phyloP scores from a whole-genome alignment of 2,113 vertebrate genomes.

The Candoia aspera region DNA sequence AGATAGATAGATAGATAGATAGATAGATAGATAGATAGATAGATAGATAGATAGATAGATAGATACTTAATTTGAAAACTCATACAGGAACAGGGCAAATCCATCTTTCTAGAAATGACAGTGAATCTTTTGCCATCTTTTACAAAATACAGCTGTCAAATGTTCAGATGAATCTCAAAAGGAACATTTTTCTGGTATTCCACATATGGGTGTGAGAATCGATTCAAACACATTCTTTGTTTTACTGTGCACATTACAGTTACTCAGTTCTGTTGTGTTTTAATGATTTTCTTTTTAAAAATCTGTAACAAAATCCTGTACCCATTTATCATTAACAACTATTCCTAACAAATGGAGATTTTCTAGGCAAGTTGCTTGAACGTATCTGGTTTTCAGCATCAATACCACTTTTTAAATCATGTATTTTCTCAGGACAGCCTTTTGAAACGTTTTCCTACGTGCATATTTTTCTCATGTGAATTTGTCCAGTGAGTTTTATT shows the following conservation, averaged over 20 bases:
- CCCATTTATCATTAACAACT: background rate
- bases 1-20: background rate
- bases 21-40: too few species aligned
- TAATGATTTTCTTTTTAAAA: background rate
- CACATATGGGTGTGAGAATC: background rate
- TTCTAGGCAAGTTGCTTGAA: background rate
- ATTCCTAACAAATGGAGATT: background rate
- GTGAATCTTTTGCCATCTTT: background rate
- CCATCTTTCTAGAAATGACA: background rate
- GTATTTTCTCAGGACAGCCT: background rate
- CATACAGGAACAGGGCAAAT: background rate
- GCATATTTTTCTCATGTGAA: background rate
- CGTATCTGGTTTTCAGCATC: background rate
- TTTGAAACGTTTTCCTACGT: background rate
- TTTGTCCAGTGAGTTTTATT: background rate
- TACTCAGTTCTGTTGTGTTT: background rate
- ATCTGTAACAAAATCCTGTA: background rate
- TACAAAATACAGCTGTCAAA: background rate
- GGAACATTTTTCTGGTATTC: background rate
- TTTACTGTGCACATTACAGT: background rate
- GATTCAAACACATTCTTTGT: background rate
- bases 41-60: background rate
- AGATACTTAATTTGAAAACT: background rate
- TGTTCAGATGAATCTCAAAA: background rate
- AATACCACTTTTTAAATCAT: background rate